Conservation (phyloP, 2,797 vertebrate species). For the Helicolenus hilgendorfi region DNA sequence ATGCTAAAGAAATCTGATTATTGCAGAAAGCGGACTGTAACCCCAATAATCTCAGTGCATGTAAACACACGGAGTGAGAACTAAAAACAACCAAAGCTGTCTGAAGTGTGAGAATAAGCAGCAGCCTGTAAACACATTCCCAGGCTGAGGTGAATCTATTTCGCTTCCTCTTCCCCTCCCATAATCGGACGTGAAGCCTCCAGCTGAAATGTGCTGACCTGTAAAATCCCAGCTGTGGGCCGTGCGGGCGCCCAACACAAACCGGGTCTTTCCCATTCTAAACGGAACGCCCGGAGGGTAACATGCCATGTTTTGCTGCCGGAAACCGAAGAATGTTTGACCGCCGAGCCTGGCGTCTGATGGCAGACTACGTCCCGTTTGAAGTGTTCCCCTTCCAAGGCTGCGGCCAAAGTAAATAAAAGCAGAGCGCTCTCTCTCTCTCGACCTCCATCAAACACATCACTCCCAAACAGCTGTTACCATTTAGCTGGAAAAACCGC, state of each 20-base stretch:
- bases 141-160: slow-evolving; percentile 38
- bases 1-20: background rate
- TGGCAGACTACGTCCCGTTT: slow-evolving; percentile 89
- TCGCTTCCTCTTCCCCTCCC: slow-evolving; percentile 54
- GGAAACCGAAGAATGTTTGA: slow-evolving; percentile 93
- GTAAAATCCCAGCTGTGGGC: slow-evolving; percentile 76
- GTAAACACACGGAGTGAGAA: background rate
- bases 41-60: background rate
- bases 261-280: slow-evolving; percentile 75
- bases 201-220: slow-evolving; percentile 80
- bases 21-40: background rate
- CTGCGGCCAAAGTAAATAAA: slow-evolving; percentile 94
- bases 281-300: slow-evolving; percentile 57
- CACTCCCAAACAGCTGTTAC: slow-evolving; percentile 96
- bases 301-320: slow-evolving; percentile 88
- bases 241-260: slow-evolving; percentile 56
- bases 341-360: slow-evolving; percentile 90
- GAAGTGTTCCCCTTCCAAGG: slow-evolving; percentile 89
- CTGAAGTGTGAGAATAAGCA: slow-evolving; percentile 14
- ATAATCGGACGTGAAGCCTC: slow-evolving; percentile 51
- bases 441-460: slow-evolving; percentile 93
- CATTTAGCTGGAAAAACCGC: slow-evolving; percentile 93
- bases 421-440: slow-evolving; percentile 73
- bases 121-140: slow-evolving; percentile 54
- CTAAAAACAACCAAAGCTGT: background rate